Percentiles rank a stretch among this genome's conserved stretches.
Evolutionary conservation across 2,113 vertebrate species (phyloP).

Genomic region (Hystrix brachyura): DNA sequence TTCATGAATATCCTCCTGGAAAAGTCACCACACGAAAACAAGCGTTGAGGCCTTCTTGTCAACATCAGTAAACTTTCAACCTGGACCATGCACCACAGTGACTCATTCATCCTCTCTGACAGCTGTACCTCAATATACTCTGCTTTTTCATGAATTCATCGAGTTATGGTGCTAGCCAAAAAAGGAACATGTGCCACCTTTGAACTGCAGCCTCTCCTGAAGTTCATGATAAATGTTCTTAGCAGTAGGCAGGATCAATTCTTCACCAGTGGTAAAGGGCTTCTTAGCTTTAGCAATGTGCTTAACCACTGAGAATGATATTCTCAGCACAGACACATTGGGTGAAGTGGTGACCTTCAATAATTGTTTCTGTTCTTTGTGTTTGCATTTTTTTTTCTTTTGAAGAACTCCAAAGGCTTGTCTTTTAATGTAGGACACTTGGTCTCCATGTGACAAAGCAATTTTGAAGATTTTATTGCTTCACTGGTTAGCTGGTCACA

Average conservation of each 20-base stretch:
- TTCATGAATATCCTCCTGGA: neutral
- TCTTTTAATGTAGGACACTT: neutral
- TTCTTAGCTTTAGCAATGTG: neutral
- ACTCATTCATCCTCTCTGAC: neutral
- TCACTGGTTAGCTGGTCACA: neutral
- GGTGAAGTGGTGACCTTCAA: neutral
- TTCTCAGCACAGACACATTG: neutral
- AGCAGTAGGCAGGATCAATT: neutral
- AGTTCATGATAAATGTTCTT: neutral
- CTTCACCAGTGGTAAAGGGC: neutral
- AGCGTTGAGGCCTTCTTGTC: neutral
- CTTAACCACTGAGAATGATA: neutral
- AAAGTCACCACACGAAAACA: neutral
- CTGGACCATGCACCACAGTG: neutral
- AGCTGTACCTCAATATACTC: neutral
- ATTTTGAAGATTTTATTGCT: neutral
- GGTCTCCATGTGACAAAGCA: neutral
- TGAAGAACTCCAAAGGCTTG: neutral
- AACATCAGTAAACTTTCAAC: neutral
- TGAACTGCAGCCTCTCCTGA: neutral
- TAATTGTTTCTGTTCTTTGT: neutral
- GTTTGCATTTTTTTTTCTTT: neutral
- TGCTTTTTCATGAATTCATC: neutral
- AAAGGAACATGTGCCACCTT: neutral
- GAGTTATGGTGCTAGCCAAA: neutral